Evolutionary conservation across 2,888 invertebrate species (phyloP), one percentile per base, ranked within the genome.

Genomic region (Cheilosia pagana): DNA sequence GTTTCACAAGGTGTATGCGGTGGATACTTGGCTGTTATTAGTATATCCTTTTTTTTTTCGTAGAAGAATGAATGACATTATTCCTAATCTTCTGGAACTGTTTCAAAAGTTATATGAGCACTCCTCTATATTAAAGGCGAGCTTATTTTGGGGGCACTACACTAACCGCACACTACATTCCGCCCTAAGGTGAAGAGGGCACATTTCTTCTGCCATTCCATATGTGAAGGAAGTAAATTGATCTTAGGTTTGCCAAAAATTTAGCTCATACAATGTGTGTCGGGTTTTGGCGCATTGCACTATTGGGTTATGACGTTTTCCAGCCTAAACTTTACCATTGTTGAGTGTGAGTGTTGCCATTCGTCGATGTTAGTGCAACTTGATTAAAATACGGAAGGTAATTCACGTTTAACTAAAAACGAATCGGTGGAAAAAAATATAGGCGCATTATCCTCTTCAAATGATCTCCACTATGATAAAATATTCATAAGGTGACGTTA

Each of bases 51-150:
- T 50, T 21, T 50, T 28, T 14, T 57, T 62, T 50, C 39, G 31
- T 14, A 21, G 25, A 43, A 45, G 25, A 19, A 48, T 31, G 60
- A 35, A 72, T 78, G 35, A 35, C 35, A 12, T 35, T 35, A 71
- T 67, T 45, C 35, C 60, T 82, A 72, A 82, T 78, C 78, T 68
- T 28, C 78, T 77, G 67, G 72, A 82, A 82, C 71, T 48, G 43
- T 39, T 67, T 67, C 81, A 81, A 77, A 50, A 67, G 14, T 72
- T 67, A 65, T 67, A 53, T 67, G 67, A 55, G 21, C 35, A 72
- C 43, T 39, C 39, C 19, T 45, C 25, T 16, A 23, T 52, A 43
- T 10, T 21, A 10, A 70, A 28, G 23, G 0, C 39, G 31, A 57
- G 50, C 57, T 41, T 19, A 25, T 25, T 68, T 25, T 35, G 23